phyloP scores from a whole-genome alignment of 2,797 vertebrate species.

The Anguilla megastoma region DNA sequence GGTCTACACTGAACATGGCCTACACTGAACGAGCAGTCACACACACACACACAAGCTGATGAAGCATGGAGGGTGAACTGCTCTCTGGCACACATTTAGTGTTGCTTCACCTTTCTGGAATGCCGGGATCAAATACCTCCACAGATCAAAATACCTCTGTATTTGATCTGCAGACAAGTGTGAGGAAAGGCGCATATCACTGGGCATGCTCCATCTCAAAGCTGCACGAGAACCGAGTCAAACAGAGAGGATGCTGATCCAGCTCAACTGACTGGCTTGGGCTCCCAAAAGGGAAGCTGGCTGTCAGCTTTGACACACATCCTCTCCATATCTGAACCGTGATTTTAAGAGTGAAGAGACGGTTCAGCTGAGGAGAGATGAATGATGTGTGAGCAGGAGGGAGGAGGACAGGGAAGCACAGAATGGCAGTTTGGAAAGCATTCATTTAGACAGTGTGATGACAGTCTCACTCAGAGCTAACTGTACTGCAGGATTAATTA shows the following conservation, averaged over 20 bases:
- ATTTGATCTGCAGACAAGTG: background rate
- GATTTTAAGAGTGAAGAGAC: constrained; percentile 44
- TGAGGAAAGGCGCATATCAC: background rate
- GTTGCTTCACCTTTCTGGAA: background rate
- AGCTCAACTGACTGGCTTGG: constrained; percentile 58
- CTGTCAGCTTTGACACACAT: constrained; percentile 39
- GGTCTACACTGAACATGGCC: background rate
- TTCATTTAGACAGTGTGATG: constrained; percentile 43
- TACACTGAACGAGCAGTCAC: too few relatives aligned
- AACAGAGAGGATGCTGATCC: constrained; percentile 10
- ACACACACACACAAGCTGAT: background rate
- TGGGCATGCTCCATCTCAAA: background rate
- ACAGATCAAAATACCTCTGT: background rate
- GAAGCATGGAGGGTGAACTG: background rate
- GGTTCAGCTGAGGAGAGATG: constrained; percentile 29
- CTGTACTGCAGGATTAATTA: background rate
- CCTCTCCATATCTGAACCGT: constrained; percentile 49
- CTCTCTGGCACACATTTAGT: background rate
- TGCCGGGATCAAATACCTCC: background rate
- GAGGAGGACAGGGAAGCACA: background rate
- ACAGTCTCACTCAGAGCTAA: constrained; percentile 34
- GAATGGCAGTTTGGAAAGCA: constrained; percentile 2
- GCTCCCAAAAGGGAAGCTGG: constrained; percentile 58
- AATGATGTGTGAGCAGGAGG: constrained; percentile 26
- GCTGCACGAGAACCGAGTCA: background rate